Conservation (phyloP, 1,140 invertebrate species). For the Calliphora vicina region DNA sequence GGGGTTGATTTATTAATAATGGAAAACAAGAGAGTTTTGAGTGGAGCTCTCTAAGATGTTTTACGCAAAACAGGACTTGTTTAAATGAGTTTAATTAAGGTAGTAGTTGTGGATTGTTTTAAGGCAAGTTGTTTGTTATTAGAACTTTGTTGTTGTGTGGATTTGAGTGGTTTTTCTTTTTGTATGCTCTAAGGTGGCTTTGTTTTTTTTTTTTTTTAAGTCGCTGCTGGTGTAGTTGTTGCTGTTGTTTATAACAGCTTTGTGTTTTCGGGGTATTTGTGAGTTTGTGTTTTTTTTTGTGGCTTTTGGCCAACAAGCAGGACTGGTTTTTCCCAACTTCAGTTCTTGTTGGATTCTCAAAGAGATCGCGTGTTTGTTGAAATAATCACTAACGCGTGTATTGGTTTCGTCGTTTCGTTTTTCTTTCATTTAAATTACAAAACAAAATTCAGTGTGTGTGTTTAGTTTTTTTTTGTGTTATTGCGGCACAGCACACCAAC, state of each 20-base stretch:
- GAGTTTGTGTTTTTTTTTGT: background rate
- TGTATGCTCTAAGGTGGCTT: background rate
- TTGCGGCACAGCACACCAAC: background rate
- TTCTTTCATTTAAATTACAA: background rate
- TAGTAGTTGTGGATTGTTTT: background rate
- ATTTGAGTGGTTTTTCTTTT: background rate
- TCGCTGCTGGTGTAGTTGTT: constrained; percentile 19
- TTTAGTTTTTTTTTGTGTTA: background rate
- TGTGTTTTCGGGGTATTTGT: constrained; percentile 20
- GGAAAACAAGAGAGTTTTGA: background rate
- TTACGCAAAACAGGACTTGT: background rate
- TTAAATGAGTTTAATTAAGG: background rate
- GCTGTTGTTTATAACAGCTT: too few species aligned
- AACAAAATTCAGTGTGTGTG: background rate
- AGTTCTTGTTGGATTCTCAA: constrained; percentile 62
- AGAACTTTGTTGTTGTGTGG: background rate
- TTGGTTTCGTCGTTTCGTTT: constrained; percentile 19
- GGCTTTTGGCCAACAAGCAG: constrained; percentile 40
- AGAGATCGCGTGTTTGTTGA: constrained; percentile 41
- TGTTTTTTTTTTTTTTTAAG: background rate
- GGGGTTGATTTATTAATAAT: background rate
- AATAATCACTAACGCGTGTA: constrained; percentile 31
- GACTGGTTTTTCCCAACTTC: constrained; percentile 61
- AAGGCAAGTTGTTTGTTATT: too few species aligned
- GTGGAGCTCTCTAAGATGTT: background rate